Evolutionary conservation across 2,113 vertebrate species (phyloP).

Genomic region (Mohoua ochrocephala): DNA sequence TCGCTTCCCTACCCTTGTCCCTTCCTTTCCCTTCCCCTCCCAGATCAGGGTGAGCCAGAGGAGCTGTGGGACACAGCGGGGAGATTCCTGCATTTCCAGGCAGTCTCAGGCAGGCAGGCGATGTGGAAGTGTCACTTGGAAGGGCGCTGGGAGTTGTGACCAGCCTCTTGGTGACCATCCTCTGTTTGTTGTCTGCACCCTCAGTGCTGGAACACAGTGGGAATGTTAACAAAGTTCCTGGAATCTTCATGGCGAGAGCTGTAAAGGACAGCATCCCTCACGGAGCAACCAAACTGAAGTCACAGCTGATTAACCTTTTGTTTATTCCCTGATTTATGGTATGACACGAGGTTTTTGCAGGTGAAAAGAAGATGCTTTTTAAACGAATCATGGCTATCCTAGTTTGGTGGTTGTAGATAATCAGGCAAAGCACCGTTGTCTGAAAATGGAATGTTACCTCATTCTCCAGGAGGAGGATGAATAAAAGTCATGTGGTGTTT

Average conservation of each 20-base stretch:
- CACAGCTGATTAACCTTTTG: neutral
- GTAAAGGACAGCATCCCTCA: neutral
- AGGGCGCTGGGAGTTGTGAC: neutral
- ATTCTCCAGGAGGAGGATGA: neutral
- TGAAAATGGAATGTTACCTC: neutral
- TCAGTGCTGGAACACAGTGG: neutral
- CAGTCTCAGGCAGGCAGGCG: neutral
- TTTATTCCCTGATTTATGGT: neutral
- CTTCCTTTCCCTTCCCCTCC: neutral
- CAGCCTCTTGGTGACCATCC: neutral
- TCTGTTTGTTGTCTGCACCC: neutral
- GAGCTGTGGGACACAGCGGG: neutral
- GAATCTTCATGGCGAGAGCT: neutral
- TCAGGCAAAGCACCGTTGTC: rapidly evolving
- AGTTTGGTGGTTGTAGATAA: neutral
- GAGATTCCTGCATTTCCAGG: neutral
- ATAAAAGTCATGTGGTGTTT: neutral
- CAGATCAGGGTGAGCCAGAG: neutral
- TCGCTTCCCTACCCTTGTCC: neutral
- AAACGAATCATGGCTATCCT: neutral
- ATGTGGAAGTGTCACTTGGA: neutral
- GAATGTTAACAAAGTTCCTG: neutral
- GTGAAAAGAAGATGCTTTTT: neutral
- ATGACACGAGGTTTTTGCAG: neutral
- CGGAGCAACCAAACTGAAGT: neutral